Percentiles rank a stretch among this genome's conserved stretches.
phyloP scores from a whole-genome alignment of 2,797 vertebrate genomes.

The Acanthopagrus latus region DNA sequence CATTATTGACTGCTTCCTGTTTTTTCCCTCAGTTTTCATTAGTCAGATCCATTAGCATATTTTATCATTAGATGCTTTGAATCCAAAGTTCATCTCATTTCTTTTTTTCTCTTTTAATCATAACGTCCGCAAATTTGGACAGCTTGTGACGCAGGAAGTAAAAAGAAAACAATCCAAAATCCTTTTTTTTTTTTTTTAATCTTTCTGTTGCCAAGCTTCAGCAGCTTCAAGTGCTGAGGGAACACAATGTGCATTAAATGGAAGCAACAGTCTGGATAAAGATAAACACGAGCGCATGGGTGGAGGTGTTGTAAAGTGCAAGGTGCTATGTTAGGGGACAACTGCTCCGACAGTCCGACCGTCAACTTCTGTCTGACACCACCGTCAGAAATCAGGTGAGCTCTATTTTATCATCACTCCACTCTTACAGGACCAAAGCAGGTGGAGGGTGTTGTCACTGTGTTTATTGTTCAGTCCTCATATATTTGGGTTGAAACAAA shows the following conservation, averaged over 20 bases:
- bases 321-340: slow-evolving; percentile 53
- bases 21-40: not conserved
- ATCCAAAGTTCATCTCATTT: not conserved
- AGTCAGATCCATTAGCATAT: not conserved
- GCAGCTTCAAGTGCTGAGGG: not conserved
- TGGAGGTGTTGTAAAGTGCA: slow-evolving; percentile 1
- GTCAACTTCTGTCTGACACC: slow-evolving; percentile 44
- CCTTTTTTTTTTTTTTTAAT: too few relatives aligned
- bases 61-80: not conserved
- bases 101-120: not conserved
- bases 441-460: not conserved
- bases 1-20: not conserved
- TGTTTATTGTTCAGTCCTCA: not conserved
- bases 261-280: not conserved
- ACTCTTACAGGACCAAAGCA: not conserved
- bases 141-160: not conserved
- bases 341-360: slow-evolving; percentile 47
- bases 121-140: not conserved
- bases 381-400: slow-evolving; percentile 59
- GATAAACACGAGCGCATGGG: not conserved
- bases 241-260: not conserved
- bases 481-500: not conserved
- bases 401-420: slow-evolving; percentile 1
- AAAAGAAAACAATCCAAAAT: not conserved
- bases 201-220: not conserved